Evolutionary conservation across 2,888 invertebrate genomes (phyloP).

Genomic region (Isotomurus palustris): DNA sequence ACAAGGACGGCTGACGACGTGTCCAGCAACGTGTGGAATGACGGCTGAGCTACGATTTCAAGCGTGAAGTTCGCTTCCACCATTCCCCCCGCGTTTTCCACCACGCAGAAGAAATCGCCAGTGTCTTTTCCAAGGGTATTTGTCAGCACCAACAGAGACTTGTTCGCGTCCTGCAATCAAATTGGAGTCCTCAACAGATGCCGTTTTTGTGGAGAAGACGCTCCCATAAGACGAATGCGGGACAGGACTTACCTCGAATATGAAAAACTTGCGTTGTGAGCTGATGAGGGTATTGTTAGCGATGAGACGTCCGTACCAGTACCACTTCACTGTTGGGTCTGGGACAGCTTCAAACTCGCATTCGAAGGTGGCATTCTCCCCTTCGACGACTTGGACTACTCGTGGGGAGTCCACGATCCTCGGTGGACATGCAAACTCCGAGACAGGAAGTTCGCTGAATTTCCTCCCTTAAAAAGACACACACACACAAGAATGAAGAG

Average conservation of each 20-base stretch:
- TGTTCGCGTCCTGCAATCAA: slow-evolving; percentile 26
- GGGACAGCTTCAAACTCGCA: slow-evolving; percentile 79
- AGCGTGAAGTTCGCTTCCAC: slow-evolving; percentile 85
- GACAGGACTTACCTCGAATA: slow-evolving; percentile 36
- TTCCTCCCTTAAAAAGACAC: slow-evolving; percentile 56
- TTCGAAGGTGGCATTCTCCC: slow-evolving; percentile 77
- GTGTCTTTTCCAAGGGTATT: slow-evolving; percentile 62
- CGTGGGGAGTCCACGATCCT: slow-evolving; percentile 56
- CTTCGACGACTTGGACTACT: slow-evolving; percentile 71
- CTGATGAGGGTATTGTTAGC: slow-evolving; percentile 61
- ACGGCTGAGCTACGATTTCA: slow-evolving; percentile 70
- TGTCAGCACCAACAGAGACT: slow-evolving; percentile 68
- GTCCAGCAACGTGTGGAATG: slow-evolving; percentile 58
- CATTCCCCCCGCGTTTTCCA: slow-evolving; percentile 81
- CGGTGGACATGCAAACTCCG: slow-evolving; percentile 82
- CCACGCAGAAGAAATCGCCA: slow-evolving; percentile 81
- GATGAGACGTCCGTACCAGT: slow-evolving; percentile 74
- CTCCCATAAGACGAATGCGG: too few species aligned
- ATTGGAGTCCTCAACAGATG: neutral
- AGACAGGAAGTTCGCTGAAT: slow-evolving; percentile 70
- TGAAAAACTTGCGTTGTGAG: slow-evolving; percentile 41
- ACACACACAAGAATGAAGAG: too few species aligned
- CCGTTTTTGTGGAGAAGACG: neutral
- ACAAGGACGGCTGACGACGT: slow-evolving; percentile 76
- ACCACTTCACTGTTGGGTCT: slow-evolving; percentile 76